Evolutionary conservation across 2,888 invertebrate species (phyloP).

Genomic region (Lycaena phlaeas): DNA sequence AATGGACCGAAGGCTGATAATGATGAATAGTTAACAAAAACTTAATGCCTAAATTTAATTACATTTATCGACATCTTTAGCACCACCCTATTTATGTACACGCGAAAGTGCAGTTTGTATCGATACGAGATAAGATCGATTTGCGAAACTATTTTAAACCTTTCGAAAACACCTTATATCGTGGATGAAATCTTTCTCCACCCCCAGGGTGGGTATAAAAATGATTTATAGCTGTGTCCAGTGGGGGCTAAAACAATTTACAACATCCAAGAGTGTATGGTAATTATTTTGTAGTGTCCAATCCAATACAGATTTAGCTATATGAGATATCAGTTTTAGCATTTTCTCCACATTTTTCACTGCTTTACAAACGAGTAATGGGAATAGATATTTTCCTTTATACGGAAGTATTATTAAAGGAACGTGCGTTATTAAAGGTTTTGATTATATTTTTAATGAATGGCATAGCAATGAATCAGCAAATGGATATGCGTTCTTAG

Average conservation of each 20-base stretch:
- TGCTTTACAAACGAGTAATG: no score
- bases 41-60: no score
- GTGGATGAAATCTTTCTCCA: conserved; percentile 44
- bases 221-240: conserved; percentile 68
- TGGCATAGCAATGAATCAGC: no score
- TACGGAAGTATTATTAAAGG: no score
- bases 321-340: conserved; percentile 3
- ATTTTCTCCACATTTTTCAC: no score
- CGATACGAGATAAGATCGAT: conserved; percentile 37
- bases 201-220: conserved; percentile 53
- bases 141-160: conserved; percentile 50
- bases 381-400: no score
- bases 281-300: conserved; percentile 28
- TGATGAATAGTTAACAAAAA: no score
- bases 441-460: no score
- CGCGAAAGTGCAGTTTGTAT: conserved; percentile 54
- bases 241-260: conserved; percentile 66
- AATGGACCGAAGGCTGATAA: no score
- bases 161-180: conserved; percentile 35
- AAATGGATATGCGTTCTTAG: no score
- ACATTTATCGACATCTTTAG: conserved; percentile 16
- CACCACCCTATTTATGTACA: conserved; percentile 28
- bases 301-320: conserved; percentile 6
- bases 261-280: conserved; percentile 35
- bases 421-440: no score